phyloP scores from a whole-genome alignment of 2,113 vertebrate species.

The Periophthalmus modestus region DNA sequence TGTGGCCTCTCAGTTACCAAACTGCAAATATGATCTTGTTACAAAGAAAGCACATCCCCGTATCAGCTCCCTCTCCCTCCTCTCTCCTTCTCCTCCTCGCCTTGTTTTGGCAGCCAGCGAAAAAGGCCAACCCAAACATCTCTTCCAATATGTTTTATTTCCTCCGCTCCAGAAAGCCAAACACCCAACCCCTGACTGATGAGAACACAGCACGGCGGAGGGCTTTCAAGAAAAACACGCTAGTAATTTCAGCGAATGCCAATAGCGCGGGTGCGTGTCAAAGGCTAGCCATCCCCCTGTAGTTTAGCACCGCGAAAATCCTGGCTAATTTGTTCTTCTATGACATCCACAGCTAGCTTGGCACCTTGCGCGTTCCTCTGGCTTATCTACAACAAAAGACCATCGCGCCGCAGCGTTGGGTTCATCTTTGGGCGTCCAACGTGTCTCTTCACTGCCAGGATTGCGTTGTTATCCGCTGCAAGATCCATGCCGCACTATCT shows the following conservation, averaged over 20 bases:
- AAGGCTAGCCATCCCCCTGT: slow-evolving; percentile 16
- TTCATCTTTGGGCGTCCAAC: background rate
- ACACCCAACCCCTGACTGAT: slow-evolving; percentile 54
- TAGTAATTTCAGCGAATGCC: slow-evolving; percentile 38
- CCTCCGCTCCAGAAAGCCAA: slow-evolving; percentile 48
- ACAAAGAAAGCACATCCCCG: slow-evolving; percentile 18
- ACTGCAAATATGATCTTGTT: background rate
- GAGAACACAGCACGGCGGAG: slow-evolving; percentile 27
- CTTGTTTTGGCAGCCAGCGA: slow-evolving; percentile 54
- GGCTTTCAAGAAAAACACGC: slow-evolving; percentile 37
- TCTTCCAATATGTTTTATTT: slow-evolving; percentile 50
- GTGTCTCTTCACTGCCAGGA: slow-evolving; percentile 29
- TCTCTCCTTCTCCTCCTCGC: background rate
- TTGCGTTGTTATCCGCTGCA: slow-evolving; percentile 38
- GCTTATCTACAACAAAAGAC: slow-evolving; percentile 42
- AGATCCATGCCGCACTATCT: slow-evolving; percentile 58
- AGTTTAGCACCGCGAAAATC: slow-evolving; percentile 29
- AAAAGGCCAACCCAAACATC: slow-evolving; percentile 49
- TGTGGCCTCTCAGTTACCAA: background rate
- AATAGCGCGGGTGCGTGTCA: slow-evolving; percentile 31
- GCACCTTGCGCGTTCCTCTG: slow-evolving; percentile 28
- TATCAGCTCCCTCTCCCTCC: slow-evolving; percentile 4
- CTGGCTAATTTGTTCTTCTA: slow-evolving; percentile 45
- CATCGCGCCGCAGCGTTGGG: background rate
- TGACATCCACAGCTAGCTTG: slow-evolving; percentile 26